A percentile compares a stretch with the other conserved stretches of the same genome.
These are phyloP conservation scores for Poicephalus meyeri DNA, from an alignment of 2,113 vertebrate species.

Conservation along the genomic window DNA sequence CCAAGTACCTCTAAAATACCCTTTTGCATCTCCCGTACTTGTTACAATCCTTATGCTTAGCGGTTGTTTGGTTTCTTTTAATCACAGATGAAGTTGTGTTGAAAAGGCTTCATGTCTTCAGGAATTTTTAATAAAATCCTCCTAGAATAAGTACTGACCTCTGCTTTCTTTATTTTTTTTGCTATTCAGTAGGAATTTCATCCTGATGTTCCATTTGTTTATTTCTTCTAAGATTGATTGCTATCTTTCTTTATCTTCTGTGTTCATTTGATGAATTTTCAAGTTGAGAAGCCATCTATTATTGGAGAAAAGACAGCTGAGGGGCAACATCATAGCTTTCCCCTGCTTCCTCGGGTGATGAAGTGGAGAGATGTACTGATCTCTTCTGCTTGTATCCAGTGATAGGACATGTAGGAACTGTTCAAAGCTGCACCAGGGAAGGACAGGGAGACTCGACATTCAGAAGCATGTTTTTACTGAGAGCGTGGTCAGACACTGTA, in stretches of 20 bases:
- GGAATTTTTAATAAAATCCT: neutral
- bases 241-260: neutral
- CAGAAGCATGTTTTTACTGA: neutral
- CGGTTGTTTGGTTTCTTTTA: neutral
- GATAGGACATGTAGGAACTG: rapidly evolving
- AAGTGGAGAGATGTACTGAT: neutral
- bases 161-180: neutral
- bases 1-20: neutral
- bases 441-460: neutral
- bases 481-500: neutral
- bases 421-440: neutral
- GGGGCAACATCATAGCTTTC: rapidly evolving
- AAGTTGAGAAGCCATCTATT: neutral
- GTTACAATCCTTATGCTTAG: neutral
- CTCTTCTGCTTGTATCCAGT: neutral
- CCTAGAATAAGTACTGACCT: neutral
- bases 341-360: neutral
- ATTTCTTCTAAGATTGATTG: neutral
- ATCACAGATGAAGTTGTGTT: neutral
- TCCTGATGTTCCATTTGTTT: neutral
- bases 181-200: neutral
- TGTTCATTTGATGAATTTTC: neutral
- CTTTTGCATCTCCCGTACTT: neutral
- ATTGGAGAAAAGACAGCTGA: neutral
- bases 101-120: neutral